Base-by-base conservation (phyloP, 2,113 vertebrate genomes). In the Centropus unirufus region DNA sequence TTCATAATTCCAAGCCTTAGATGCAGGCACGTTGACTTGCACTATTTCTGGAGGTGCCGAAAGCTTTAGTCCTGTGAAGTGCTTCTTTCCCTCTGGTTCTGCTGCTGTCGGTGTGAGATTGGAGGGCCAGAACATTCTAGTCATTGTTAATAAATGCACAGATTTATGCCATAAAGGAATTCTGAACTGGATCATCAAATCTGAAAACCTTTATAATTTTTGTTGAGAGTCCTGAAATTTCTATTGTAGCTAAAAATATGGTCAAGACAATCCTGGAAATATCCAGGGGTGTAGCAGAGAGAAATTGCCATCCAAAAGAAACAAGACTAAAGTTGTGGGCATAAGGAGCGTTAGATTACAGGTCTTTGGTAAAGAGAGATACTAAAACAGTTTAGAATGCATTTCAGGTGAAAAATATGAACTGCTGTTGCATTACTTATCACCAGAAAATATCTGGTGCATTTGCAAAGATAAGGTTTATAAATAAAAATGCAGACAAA, bases 1-100 rank as follows among this genome's bases (percentile, higher is more conserved):
- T 94, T 91, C 77, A 87, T 89, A 64, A 82, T 92, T 94, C 61
- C 57, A 77, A 84, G 46, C 72, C 66, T 92, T 82, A 79, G 82
- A 75, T 90, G 73, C 7, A 0, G 27, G 49, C 46, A 2, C 78
- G 61, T 95, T 94, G 62, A 51, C 46, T 92, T 90, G 54, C 52
- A 5, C 49, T 81, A 15, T 40, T 83, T 75, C 42, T 89, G 46
- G 46, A 83, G 75, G 72, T 88, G 57, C 64, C 79, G 77, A 85
- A 92, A 83, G 36, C 12, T 40, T 83, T 11, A 23, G 26, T 69
- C 66, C 42, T 22, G 30, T 2, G 2, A 78, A 80, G 49, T 46
- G 19, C 64, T 81, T 23, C 39, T 36, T 12, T 90, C 44, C 15
- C 21, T 46, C 69, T 79, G 30, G 5, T 83, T 82, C 78, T 89